Conservation (phyloP, 2,113 vertebrate species). For the Carlito syrichta region DNA sequence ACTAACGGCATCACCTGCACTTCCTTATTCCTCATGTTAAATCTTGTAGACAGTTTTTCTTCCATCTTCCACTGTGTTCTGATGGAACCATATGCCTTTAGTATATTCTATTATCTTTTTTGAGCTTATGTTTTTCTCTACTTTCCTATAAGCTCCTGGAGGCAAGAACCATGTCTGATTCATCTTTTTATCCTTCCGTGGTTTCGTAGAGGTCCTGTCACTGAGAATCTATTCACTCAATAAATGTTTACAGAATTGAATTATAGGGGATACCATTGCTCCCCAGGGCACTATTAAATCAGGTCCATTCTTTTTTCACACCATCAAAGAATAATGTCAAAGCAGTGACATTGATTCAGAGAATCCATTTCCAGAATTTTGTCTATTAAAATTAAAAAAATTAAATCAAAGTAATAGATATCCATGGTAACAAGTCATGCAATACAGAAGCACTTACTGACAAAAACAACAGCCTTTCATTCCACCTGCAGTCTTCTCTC, state of each 20-base stretch:
- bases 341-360: constrained; percentile 50
- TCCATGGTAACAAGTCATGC: background rate
- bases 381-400: constrained; percentile 52
- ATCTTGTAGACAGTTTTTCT: background rate
- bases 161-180: constrained; percentile 39
- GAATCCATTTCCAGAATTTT: constrained; percentile 49
- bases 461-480: background rate
- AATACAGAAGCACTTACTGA: background rate
- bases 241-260: constrained; percentile 64
- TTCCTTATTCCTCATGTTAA: background rate
- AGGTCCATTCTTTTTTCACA: constrained; percentile 44
- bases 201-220: constrained; percentile 58
- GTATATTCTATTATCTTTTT: background rate
- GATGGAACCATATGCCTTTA: background rate
- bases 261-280: constrained; percentile 35
- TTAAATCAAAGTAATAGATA: background rate
- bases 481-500: background rate
- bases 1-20: fast-evolving
- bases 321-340: constrained; percentile 33
- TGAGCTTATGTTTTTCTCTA: constrained; percentile 18
- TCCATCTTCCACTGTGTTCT: background rate
- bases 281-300: constrained; percentile 45
- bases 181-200: constrained; percentile 55
- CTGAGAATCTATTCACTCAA: constrained; percentile 62
- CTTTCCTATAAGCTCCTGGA: constrained; percentile 33